A percentile compares a stretch with the other conserved stretches of the same genome.
Conservation (phyloP, 2,113 vertebrate species). For the Narcine bancroftii region DNA sequence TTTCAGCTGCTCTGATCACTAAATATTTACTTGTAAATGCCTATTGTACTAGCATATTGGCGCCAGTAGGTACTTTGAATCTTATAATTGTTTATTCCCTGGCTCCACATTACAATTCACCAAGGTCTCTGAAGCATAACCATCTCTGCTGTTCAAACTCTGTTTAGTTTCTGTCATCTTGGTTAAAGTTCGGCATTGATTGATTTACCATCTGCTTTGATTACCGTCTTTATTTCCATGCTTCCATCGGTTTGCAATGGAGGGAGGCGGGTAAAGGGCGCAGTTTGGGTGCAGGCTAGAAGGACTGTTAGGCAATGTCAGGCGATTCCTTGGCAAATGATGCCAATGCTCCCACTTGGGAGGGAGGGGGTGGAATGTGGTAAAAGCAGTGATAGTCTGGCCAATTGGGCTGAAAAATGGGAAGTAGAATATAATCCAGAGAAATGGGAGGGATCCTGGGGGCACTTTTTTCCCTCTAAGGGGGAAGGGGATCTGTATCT, state of each 20-base stretch:
- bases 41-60: background rate
- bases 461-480: too few relatives aligned
- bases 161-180: background rate
- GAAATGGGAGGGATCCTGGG: too few relatives aligned
- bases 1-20: background rate
- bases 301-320: background rate
- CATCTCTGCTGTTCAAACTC: background rate
- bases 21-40: slow-evolving; percentile 8
- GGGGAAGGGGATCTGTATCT: too few relatives aligned
- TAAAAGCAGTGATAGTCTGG: too few relatives aligned
- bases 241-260: background rate
- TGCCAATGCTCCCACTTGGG: background rate
- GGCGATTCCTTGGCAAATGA: background rate
- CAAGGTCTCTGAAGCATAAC: background rate
- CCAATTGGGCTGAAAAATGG: too few relatives aligned
- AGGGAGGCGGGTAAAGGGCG: background rate
- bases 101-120: background rate
- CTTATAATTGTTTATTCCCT: background rate
- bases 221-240: background rate
- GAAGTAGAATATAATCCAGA: too few relatives aligned
- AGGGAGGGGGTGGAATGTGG: background rate
- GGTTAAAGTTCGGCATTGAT: background rate
- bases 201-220: background rate
- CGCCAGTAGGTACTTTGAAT: background rate
- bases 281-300: background rate